Conservation (phyloP, 2,113 vertebrate species). For the Vireo altiloquus region DNA sequence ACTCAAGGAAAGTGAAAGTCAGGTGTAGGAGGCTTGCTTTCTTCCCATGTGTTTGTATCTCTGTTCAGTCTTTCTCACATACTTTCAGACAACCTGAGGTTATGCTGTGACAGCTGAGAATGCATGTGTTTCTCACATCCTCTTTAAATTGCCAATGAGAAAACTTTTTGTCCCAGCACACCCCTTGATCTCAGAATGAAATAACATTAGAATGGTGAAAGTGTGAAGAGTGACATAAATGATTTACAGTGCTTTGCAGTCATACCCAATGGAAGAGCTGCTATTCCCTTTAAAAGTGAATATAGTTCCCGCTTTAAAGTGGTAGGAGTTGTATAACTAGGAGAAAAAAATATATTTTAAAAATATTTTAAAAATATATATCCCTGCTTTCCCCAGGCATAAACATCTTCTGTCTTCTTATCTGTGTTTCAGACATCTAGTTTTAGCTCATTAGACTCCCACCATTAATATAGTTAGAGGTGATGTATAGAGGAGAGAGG, state of each 20-base stretch:
- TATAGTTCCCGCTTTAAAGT: background rate
- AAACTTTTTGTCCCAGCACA: background rate
- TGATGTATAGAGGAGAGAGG: background rate
- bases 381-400: background rate
- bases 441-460: background rate
- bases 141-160: background rate
- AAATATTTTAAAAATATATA: background rate
- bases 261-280: background rate
- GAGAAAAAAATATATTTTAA: background rate
- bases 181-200: background rate
- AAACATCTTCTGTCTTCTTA: background rate
- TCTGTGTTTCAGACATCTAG: background rate
- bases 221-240: background rate
- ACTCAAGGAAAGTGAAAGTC: background rate
- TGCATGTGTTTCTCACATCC: background rate
- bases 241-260: background rate
- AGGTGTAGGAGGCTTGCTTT: background rate
- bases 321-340: background rate
- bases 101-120: background rate
- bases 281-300: background rate
- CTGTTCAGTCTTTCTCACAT: background rate
- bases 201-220: background rate
- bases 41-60: background rate
- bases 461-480: background rate
- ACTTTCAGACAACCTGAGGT: background rate